Base-by-base conservation (phyloP, 2,888 invertebrate genomes). In the Chirona hameri region DNA sequence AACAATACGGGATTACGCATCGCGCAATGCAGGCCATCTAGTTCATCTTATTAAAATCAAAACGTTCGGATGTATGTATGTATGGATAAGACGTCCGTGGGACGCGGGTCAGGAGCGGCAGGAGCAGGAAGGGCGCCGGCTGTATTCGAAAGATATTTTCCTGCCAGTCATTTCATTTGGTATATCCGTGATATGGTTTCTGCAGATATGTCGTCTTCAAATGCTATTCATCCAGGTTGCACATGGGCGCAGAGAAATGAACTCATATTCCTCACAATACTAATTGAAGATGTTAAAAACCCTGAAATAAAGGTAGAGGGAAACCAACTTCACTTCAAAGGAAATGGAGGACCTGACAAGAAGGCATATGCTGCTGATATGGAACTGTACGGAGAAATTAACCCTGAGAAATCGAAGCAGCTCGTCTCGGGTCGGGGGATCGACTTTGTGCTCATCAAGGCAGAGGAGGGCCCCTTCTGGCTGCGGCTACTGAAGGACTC, bases 171-270 rank as follows among this genome's bases (percentile, higher is more conserved):
- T 48, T 48, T 48, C 48, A 48, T 48, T 48, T 7, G 12, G 7
- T 48, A 12, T 48, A 48, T 48, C 12, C 48, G 9, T 48, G 48
- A 48, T 12, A 48, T 48, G 48, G 48, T 48, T 12, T 48, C 48
- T 48, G 48, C 48, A 48, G 48, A 48, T 48, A 48, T 48, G 48
- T 48, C 52, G 10, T 52, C 10, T 52, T 52, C 12, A 83, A 84
- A 84, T 82, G 89, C 91, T 88, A 89, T 89, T 86, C 93, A 94
- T 87, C 97, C 98, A 84, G 92, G 94, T 85, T 94, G 97, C 86
- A 91, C 94, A 89, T 98, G 98, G 98, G 98, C 98, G 83, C 98
- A 98, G 89, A 91, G 96, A 87, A 92, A 92, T 86, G 92, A 93
- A 87, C 90, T 94, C 86, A 89, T 98, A 85, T 95, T 93, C 88